Conservation (phyloP, 2,888 invertebrate species). For the Cephus pulcher region DNA sequence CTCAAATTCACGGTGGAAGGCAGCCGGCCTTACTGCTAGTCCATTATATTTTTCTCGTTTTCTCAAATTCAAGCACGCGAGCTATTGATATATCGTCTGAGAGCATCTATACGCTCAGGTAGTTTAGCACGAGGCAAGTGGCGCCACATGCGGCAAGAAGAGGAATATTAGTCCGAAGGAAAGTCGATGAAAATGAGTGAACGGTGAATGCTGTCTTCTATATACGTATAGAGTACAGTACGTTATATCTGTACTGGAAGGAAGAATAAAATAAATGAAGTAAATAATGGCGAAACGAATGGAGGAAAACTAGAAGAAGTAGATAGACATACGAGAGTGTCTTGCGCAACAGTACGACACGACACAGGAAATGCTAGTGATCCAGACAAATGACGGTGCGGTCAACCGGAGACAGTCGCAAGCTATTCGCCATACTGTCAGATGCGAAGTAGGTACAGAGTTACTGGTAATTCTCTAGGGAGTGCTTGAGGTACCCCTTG, state of each 20-base stretch:
- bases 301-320: neutral
- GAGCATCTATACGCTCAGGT: neutral
- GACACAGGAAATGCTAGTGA: slow-evolving; percentile 45
- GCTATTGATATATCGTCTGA: slow-evolving; percentile 15
- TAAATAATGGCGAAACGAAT: neutral
- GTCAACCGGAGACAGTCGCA: slow-evolving; percentile 59
- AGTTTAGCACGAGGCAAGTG: neutral
- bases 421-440: slow-evolving; percentile 49
- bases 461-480: neutral
- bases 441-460: neutral
- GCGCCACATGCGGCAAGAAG: slow-evolving; percentile 3
- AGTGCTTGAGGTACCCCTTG: neutral
- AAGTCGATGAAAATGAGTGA: slow-evolving; percentile 16
- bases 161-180: slow-evolving; percentile 10
- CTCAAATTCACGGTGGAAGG: neutral
- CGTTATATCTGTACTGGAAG: neutral
- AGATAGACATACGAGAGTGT: neutral
- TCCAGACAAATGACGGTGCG: slow-evolving; percentile 61
- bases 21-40: neutral
- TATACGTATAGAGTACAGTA: neutral
- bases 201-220: neutral
- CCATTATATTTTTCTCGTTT: neutral
- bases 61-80: slow-evolving; percentile 9
- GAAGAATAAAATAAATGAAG: slow-evolving; percentile 1
- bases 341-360: slow-evolving; percentile 4